Conservation (phyloP, 2,797 vertebrate species). For the Danio choprae region DNA sequence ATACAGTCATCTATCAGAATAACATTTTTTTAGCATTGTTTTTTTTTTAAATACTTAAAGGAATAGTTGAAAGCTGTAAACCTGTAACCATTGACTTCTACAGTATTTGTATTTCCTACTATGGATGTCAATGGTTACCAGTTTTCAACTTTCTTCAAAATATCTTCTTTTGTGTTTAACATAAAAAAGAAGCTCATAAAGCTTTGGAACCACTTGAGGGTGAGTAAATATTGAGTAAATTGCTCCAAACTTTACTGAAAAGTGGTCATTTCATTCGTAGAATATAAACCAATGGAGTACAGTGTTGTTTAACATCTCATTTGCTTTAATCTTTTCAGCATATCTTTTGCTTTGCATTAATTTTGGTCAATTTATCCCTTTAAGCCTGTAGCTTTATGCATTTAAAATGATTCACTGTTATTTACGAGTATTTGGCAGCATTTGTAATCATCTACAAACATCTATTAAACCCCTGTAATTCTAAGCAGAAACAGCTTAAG, state of each 20-base stretch:
- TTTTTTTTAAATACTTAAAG: not conserved
- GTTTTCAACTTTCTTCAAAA: no score
- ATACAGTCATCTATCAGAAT: not conserved
- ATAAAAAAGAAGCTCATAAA: no score
- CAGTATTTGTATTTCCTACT: no score
- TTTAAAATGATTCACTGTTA: not conserved
- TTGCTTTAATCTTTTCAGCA: no score
- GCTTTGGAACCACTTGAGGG: no score
- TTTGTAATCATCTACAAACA: not conserved
- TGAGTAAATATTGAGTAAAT: no score
- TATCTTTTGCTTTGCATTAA: not conserved
- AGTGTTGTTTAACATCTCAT: not conserved
- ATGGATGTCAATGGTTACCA: no score
- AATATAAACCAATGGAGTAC: not conserved
- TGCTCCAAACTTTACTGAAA: no score
- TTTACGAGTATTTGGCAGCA: conserved; percentile 6
- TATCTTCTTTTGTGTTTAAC: no score
- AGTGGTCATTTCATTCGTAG: no score
- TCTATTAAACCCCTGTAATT: conserved; percentile 2
- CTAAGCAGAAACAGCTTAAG: not conserved
- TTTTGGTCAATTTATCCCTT: not conserved
- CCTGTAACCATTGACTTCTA: no score
- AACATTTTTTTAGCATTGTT: no score
- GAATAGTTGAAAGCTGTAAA: not conserved
- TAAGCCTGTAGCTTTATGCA: not conserved